phyloP scores from a whole-genome alignment of 2,113 vertebrate species.

The Eupsittula cactorum region DNA sequence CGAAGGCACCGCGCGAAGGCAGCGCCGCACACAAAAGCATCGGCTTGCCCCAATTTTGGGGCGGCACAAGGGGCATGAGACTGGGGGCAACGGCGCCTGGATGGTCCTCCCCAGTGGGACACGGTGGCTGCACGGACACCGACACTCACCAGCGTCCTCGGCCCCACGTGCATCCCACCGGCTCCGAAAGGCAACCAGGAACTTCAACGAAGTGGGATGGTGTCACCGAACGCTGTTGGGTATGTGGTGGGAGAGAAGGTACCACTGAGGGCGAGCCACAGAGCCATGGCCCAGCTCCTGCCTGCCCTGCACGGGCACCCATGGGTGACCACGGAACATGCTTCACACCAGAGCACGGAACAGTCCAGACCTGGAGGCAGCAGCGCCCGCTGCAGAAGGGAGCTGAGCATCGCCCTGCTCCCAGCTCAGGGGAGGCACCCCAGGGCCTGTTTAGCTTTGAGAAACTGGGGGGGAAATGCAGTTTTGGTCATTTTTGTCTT shows the following conservation, averaged over 20 bases:
- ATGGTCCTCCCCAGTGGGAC: background rate
- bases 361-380: background rate
- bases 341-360: background rate
- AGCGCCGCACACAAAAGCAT: slow-evolving; percentile 39
- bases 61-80: fast-evolving
- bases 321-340: background rate
- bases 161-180: fast-evolving
- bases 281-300: background rate
- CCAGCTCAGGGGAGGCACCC: background rate
- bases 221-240: background rate
- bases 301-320: background rate
- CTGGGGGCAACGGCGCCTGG: fast-evolving
- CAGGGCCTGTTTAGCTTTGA: fast-evolving
- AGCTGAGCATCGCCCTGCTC: fast-evolving
- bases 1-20: background rate
- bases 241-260: background rate
- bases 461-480: fast-evolving
- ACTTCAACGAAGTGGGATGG: background rate
- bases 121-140: fast-evolving
- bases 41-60: slow-evolving; percentile 34
- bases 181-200: background rate
- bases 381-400: background rate
- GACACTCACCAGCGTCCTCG: fast-evolving
- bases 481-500: background rate
- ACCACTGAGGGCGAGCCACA: background rate